Evolutionary conservation across 2,888 invertebrate genomes (phyloP).

Genomic region (Celastrina argiolus): DNA sequence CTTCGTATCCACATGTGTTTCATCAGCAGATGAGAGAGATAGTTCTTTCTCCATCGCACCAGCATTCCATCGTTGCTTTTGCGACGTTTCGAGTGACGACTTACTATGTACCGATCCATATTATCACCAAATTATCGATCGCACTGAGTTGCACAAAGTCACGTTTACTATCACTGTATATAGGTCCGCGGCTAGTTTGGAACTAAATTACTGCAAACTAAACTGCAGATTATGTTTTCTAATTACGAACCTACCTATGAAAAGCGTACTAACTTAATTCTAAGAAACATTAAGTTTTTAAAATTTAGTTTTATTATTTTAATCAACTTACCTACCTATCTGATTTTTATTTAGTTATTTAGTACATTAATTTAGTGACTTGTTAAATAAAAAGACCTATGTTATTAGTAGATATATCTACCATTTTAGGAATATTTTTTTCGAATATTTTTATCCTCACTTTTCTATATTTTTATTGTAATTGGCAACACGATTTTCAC

Average conservation of each 20-base stretch:
- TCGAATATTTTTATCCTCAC: not conserved
- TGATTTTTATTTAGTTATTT: too few relatives aligned
- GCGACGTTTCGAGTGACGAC: conserved; percentile 58
- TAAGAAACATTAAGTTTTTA: too few relatives aligned
- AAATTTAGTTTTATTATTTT: too few relatives aligned
- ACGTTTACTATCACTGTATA: conserved; percentile 31
- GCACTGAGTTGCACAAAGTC: conserved; percentile 14
- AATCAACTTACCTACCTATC: too few relatives aligned
- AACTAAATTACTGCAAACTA: conserved; percentile 41
- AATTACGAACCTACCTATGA: conserved; percentile 4
- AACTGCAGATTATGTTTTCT: not conserved
- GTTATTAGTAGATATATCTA: too few relatives aligned
- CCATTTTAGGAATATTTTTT: too few relatives aligned
- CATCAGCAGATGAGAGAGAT: conserved; percentile 49
- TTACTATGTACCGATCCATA: conserved; percentile 66
- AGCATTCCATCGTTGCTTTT: conserved; percentile 58
- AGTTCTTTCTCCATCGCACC: conserved; percentile 61
- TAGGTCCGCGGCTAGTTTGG: conserved; percentile 40
- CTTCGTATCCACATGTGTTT: conserved; percentile 59
- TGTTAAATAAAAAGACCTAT: too few relatives aligned
- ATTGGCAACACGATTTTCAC: conserved; percentile 34
- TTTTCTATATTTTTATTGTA: not conserved
- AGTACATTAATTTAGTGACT: too few relatives aligned
- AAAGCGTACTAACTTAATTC: not conserved
- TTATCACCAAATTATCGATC: conserved; percentile 41